phyloP scores from a whole-genome alignment of 2,797 vertebrate species.

The Anguilla pacifica region DNA sequence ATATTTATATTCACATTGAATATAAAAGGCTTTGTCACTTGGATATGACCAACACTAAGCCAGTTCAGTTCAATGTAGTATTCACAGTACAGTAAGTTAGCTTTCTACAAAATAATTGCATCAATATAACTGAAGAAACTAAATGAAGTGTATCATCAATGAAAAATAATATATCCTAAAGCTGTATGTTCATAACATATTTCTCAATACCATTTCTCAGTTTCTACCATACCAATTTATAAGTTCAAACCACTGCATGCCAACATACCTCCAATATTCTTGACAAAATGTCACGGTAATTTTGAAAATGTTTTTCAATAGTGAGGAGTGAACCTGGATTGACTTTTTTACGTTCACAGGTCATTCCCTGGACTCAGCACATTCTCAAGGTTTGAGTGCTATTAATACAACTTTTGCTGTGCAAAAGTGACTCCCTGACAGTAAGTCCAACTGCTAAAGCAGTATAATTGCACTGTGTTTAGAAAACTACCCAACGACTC shows the following conservation, averaged over 20 bases:
- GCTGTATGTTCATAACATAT: neutral
- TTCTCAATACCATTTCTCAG: neutral
- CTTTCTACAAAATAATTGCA: neutral
- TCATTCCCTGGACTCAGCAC: neutral
- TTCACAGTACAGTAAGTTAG: neutral
- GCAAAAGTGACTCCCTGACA: neutral
- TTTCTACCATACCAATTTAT: neutral
- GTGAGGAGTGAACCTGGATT: neutral
- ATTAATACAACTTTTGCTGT: neutral
- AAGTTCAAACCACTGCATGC: neutral
- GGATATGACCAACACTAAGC: neutral
- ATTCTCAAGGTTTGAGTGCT: neutral
- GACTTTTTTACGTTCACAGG: neutral
- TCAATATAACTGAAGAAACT: neutral
- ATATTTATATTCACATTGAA: neutral
- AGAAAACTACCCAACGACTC: neutral
- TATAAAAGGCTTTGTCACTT: neutral
- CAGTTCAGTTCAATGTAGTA: neutral
- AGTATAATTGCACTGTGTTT: conserved; percentile 6
- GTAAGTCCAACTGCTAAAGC: neutral
- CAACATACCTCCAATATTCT: neutral
- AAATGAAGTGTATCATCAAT: neutral
- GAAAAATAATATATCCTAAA: too few species aligned
- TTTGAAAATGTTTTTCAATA: neutral
- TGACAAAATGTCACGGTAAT: neutral